Base-by-base conservation (phyloP, 2,797 vertebrate species). In the Amniataba percoides region DNA sequence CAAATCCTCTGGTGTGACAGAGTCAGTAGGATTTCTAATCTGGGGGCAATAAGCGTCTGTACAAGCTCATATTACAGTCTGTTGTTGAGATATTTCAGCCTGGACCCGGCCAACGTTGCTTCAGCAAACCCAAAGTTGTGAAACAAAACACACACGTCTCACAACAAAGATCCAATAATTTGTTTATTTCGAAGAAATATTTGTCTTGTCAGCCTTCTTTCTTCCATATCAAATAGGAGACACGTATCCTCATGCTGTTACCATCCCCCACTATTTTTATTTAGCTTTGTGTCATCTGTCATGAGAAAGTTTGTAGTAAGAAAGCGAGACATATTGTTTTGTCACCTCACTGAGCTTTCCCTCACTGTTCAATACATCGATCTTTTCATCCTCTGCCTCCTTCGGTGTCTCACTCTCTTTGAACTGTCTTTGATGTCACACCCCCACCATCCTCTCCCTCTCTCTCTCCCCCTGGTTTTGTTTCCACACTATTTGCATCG, bases 401-500 rank as follows among this genome's bases (percentile, higher is more conserved):
- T 43, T 58, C 71, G 71, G 31, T n/a, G 21, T 73, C 13, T 63
- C 5, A 5, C 16, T 15, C 55, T 3, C 36, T 81, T 73, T 63
- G 66, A 76, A 43, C 77, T 43, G 27, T 74, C 83, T 87, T 71
- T 81, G 73, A 73, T 65, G 53, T 57, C 61, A 27, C 55, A 27
- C 43, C 57, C 15, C 36, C 27, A 31, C 27, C 27, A 31, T 31
- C 52, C 43, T 62, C 49, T 23, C 40, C 39, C 34, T 65, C 16
- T 48, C 21, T 4, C 23, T 46, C 46, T 49, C 60, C 51, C 63
- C 51, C 48, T 18, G 60, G 7, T 77, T 80, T 74, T 51, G 39
- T 72, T 78, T 59, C 80, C 14, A 1, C 3, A 2, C 34, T 77
- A 77, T 90, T 87, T 89, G 78, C 85, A 81, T 87, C 23, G 73